These are phyloP conservation scores for Pammene aurita DNA, from an alignment of 2,888 invertebrate species.

Conservation along the genomic window DNA sequence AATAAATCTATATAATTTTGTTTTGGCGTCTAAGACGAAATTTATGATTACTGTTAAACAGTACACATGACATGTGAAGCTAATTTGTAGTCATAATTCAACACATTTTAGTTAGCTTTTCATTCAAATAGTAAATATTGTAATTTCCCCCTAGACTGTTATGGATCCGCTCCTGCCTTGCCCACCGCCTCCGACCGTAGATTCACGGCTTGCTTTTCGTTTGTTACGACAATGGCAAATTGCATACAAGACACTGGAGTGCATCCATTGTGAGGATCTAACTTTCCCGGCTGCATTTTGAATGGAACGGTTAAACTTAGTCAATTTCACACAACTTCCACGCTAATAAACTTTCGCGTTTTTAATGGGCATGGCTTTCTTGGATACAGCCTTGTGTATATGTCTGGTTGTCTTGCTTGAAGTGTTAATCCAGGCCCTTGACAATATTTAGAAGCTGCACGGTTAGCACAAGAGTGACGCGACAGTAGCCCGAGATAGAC, in stretches of 20 bases:
- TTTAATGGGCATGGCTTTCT: background rate
- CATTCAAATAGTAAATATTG: too few relatives aligned
- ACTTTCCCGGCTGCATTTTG: constrained; percentile 39
- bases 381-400: background rate
- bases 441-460: too few relatives aligned
- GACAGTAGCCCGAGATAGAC: too few relatives aligned
- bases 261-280: constrained; percentile 41
- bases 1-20: too few relatives aligned
- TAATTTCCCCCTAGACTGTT: background rate
- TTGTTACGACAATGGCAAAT: constrained; percentile 58
- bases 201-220: constrained; percentile 53
- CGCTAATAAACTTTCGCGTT: constrained; percentile 10
- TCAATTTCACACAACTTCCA: constrained; percentile 17
- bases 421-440: too few relatives aligned
- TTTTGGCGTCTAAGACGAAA: too few relatives aligned
- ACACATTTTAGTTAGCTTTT: too few relatives aligned
- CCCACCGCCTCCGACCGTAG: constrained; percentile 42
- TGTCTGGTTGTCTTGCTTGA: too few relatives aligned
- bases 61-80: too few relatives aligned
- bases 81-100: too few relatives aligned
- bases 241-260: constrained; percentile 54
- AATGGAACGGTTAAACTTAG: constrained; percentile 34
- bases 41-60: too few relatives aligned
- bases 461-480: too few relatives aligned
- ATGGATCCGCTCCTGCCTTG: constrained; percentile 5